These are phyloP conservation scores for Neodiprion pinetum DNA, from an alignment of 1,140 invertebrate species.

Conservation along the genomic window DNA sequence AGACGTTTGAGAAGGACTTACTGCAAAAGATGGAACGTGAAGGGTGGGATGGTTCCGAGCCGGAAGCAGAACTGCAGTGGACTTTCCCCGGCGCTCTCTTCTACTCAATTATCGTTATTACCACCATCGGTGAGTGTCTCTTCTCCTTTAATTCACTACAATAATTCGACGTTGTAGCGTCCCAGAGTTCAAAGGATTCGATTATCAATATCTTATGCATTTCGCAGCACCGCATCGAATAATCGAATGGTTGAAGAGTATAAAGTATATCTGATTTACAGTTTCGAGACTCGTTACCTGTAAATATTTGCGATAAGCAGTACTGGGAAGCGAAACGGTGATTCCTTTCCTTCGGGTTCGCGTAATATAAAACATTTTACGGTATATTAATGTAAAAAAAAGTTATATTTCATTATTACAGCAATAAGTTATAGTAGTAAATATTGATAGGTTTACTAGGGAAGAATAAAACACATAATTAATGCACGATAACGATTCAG, in stretches of 20 bases:
- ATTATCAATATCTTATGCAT: constrained; percentile 16
- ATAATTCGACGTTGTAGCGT: neutral
- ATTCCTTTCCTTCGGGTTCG: too few species aligned
- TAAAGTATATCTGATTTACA: too few species aligned
- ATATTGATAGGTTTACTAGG: too few species aligned
- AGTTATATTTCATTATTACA: too few species aligned
- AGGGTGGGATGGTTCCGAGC: constrained; percentile 92
- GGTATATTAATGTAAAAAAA: too few species aligned
- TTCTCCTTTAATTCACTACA: neutral
- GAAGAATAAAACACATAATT: too few species aligned
- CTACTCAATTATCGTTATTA: constrained; percentile 97
- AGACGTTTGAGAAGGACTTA: constrained; percentile 83
- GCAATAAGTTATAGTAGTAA: too few species aligned
- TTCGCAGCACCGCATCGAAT: constrained; percentile 29
- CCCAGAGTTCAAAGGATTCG: neutral
- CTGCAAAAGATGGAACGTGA: constrained; percentile 85
- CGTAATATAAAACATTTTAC: too few species aligned
- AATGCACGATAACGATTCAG: too few species aligned
- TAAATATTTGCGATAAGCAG: too few species aligned
- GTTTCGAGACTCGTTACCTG: too few species aligned
- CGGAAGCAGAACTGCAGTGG: constrained; percentile 80
- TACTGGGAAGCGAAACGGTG: too few species aligned
- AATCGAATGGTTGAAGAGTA: constrained; percentile 8
- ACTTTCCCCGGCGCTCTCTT: constrained; percentile 91
- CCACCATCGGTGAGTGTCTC: constrained; percentile 84